These are phyloP conservation scores for Ochotona curzoniae DNA, from an alignment of 2,113 vertebrate species.

Conservation along the genomic window DNA sequence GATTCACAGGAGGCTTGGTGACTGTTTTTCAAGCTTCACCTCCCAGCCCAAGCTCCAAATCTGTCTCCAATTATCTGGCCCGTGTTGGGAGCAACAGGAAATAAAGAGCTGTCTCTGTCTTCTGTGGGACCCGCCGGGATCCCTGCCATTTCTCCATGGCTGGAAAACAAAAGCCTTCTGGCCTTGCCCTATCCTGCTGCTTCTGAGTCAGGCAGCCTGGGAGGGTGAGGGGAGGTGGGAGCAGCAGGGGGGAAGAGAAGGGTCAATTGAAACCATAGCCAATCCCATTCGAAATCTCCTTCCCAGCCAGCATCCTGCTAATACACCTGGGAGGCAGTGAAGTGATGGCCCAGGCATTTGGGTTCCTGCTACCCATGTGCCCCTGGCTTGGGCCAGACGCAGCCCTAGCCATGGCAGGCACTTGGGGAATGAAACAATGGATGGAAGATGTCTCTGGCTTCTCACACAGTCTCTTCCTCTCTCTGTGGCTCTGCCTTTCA, in stretches of 20 bases:
- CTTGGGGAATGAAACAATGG: too few species aligned
- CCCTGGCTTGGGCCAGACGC: too few species aligned
- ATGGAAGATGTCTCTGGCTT: too few species aligned
- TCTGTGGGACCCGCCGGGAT: slow-evolving; percentile 65
- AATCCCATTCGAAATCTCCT: too few species aligned
- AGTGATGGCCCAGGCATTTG: too few species aligned
- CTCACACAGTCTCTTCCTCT: too few species aligned
- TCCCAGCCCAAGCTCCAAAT: slow-evolving; percentile 65
- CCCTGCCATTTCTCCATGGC: slow-evolving; percentile 50
- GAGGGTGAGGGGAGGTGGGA: neutral
- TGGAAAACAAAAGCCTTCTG: slow-evolving; percentile 67
- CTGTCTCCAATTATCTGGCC: slow-evolving; percentile 77
- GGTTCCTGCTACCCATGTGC: too few species aligned
- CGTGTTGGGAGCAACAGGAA: slow-evolving; percentile 73
- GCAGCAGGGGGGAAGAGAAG: neutral
- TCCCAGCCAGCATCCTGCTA: too few species aligned
- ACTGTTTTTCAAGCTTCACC: slow-evolving; percentile 67
- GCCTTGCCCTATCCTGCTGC: slow-evolving; percentile 21
- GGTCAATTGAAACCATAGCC: neutral
- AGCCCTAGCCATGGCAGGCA: too few species aligned
- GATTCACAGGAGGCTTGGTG: slow-evolving; percentile 54
- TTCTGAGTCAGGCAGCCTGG: slow-evolving; percentile 39
- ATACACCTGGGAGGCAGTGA: too few species aligned
- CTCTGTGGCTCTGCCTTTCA: too few species aligned
- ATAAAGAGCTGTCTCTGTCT: slow-evolving; percentile 68